phyloP scores from a whole-genome alignment of 2,888 invertebrate species.

The Cordilura impudica region DNA sequence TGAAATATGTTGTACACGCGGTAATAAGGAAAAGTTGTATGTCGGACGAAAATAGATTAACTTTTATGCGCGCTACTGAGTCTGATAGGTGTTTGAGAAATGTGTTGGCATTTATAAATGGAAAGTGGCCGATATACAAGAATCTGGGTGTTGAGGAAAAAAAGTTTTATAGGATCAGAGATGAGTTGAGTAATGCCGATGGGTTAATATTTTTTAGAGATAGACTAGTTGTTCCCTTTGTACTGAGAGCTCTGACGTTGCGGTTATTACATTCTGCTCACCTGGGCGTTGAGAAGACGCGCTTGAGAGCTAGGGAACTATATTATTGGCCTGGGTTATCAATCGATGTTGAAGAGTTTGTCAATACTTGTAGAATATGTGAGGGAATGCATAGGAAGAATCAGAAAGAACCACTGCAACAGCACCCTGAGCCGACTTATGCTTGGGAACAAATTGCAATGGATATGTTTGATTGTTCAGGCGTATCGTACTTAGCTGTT shows the following conservation, averaged over 20 bases:
- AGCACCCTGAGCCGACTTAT: not conserved
- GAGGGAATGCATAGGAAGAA: not conserved
- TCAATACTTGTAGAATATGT: not conserved
- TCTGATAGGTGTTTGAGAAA: not conserved
- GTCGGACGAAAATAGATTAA: not conserved
- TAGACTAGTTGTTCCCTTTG: constrained; percentile 6
- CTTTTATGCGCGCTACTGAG: not conserved
- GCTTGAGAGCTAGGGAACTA: not conserved
- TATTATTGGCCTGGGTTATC: not conserved
- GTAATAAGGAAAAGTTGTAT: not conserved
- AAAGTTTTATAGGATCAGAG: not conserved
- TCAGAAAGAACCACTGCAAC: not conserved
- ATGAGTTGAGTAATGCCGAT: constrained; percentile 1
- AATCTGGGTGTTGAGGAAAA: not conserved
- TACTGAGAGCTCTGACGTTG: not conserved
- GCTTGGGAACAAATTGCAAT: constrained; percentile 15
- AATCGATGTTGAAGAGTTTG: constrained; percentile 9
- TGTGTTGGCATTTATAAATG: not conserved
- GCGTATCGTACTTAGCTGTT: constrained; percentile 9
- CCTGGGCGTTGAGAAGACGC: not conserved
- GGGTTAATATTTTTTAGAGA: constrained; percentile 19
- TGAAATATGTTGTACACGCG: not conserved
- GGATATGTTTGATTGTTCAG: constrained; percentile 20
- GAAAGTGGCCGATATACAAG: not conserved
- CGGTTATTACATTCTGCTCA: constrained; percentile 13